Base-by-base conservation (phyloP, 2,113 vertebrate species). In the Camelus dromedarius region DNA sequence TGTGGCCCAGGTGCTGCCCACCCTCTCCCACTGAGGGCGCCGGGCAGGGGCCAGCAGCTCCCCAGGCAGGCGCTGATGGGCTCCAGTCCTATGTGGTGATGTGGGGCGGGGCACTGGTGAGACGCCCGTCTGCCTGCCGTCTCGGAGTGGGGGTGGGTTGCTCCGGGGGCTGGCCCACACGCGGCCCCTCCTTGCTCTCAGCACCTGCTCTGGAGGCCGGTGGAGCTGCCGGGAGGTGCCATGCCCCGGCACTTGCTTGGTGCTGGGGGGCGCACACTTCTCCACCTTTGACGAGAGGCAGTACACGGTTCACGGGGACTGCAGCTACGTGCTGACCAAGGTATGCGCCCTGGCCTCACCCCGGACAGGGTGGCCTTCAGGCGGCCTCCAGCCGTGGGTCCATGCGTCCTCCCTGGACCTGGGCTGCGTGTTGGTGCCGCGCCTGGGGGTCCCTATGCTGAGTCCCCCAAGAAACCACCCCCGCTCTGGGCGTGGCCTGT, bases 261-360 rank as follows among this genome's bases (percentile, higher is more conserved):
- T 99, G 95, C 97, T 98, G 95, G 99, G 99, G 20, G 99, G 99
- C 0, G 97, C 98, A 60, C 99, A 99, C 91, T 93, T 99, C 94
- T 98, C 98, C 92, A 99, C 99, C 0, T 99, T 99, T 38, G 99
- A 99, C 62, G 97, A 98, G 82, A 98, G 89, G 77, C 60, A 83
- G 4, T 99, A 98, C 98, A 98, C 98, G 0, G 98, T 99, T 95
- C 98, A 99, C 0, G 99, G 99, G n/a, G 98, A 99, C 84, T 99
- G 99, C 66, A 98, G 92, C 87, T 99, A 99, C 4, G 98, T 99
- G 80, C 32, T 99, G 86, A 97, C 98, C 80, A 99, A 99, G 99
- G 99, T 99, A 98, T 81, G 76, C 86, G 15, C 46, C 35, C 26
- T 1, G 38, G 19, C 38, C 32, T 52, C 19, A 0, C 2, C 9